phyloP scores from a whole-genome alignment of 2,888 invertebrate genomes.

The Drosophila antonietae region DNA sequence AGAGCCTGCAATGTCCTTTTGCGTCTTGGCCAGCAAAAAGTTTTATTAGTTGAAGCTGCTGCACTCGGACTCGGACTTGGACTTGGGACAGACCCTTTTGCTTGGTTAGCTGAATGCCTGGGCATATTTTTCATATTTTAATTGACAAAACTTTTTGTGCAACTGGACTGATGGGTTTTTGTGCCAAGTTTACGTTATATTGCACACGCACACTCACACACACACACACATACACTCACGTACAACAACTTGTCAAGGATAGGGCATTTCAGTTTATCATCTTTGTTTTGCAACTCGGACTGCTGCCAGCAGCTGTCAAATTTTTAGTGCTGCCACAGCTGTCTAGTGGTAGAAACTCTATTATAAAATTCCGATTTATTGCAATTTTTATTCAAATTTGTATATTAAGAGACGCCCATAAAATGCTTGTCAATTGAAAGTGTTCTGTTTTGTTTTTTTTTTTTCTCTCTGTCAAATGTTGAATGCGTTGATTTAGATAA shows the following conservation, averaged over 20 bases:
- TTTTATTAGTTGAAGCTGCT: conserved; percentile 74
- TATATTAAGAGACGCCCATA: neutral
- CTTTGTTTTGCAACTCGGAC: conserved; percentile 20
- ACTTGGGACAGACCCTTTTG: conserved; percentile 26
- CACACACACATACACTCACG: conserved; percentile 32
- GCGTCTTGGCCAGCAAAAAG: conserved; percentile 71
- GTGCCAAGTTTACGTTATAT: conserved; percentile 64
- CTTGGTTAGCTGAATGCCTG: conserved; percentile 52
- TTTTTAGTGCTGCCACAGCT: conserved; percentile 7
- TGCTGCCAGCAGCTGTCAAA: conserved; percentile 21
- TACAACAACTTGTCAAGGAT: conserved; percentile 39
- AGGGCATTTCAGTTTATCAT: conserved; percentile 26
- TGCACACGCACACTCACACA: conserved; percentile 31
- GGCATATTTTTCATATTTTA: conserved; percentile 77
- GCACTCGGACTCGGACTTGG: conserved; percentile 37
- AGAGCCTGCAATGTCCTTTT: conserved; percentile 64
- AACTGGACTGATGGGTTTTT: conserved; percentile 72
- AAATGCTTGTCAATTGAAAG: neutral
- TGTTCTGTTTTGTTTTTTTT: neutral
- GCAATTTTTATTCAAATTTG: conserved; percentile 2
- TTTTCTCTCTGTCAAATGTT: neutral
- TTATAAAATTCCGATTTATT: conserved; percentile 11
- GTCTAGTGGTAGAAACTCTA: conserved; percentile 7
- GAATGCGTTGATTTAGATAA: neutral
- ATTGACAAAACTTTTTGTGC: conserved; percentile 77